Evolutionary conservation across 2,888 invertebrate species (phyloP).

Genomic region (Tenodera sinensis): DNA sequence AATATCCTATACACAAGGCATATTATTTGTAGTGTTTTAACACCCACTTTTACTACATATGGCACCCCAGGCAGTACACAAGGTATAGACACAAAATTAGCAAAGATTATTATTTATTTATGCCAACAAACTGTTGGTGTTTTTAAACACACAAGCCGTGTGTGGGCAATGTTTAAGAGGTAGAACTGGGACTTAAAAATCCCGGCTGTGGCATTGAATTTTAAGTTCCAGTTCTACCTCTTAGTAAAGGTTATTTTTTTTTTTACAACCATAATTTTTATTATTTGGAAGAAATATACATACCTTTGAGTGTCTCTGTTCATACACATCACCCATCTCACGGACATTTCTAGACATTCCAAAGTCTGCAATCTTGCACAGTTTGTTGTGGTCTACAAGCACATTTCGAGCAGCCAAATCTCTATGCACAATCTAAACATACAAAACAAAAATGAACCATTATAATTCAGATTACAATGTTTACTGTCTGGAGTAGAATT

Average conservation of each 20-base stretch:
- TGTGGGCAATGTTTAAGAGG: no score
- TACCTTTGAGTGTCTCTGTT: conserved; percentile 46
- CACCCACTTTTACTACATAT: no score
- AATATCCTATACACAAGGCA: no score
- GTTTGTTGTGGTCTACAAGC: conserved; percentile 77
- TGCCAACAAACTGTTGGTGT: no score
- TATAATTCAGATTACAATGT: conserved; percentile 1
- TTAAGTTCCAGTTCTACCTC: no score
- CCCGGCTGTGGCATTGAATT: no score
- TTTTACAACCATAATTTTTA: neutral
- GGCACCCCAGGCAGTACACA: no score
- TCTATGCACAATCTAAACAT: conserved; percentile 73
- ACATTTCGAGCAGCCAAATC: conserved; percentile 82
- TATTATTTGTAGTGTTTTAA: no score
- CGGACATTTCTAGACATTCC: conserved; percentile 71
- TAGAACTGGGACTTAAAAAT: no score
- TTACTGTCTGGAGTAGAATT: neutral
- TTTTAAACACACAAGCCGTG: no score
- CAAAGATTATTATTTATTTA: no score
- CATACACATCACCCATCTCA: conserved; percentile 48
- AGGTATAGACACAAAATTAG: no score
- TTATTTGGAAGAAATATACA: neutral
- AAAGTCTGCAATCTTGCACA: conserved; percentile 85
- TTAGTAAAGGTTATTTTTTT: neutral
- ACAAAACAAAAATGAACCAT: neutral